These are phyloP conservation scores for Eremobia ochroleuca DNA, from an alignment of 2,888 invertebrate genomes.

Conservation along the genomic window DNA sequence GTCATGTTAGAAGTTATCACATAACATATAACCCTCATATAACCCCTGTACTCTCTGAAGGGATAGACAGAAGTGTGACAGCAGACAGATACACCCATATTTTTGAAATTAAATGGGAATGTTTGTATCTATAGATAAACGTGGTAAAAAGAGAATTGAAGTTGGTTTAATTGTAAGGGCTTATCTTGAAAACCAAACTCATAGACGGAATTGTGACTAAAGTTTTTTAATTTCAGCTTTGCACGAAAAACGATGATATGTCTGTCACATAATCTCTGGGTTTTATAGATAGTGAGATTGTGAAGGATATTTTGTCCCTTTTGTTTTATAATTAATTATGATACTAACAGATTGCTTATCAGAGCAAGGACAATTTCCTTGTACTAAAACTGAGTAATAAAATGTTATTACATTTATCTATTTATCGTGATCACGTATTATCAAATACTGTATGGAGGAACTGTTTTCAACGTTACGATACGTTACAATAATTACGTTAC, in stretches of 20 bases:
- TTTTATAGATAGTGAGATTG: neutral
- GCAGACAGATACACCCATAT: neutral
- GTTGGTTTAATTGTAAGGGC: constrained; percentile 13
- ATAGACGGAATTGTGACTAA: neutral
- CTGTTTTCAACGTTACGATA: constrained; percentile 9
- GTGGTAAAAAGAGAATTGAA: neutral
- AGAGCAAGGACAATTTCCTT: constrained; percentile 2
- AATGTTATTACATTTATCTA: constrained; percentile 30
- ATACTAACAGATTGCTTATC: constrained; percentile 28
- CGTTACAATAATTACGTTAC: too few relatives aligned
- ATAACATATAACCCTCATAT: neutral
- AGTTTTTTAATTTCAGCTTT: neutral
- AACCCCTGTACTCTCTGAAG: neutral
- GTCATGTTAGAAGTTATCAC: neutral
- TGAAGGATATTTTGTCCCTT: neutral
- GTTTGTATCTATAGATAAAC: neutral
- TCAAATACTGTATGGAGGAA: constrained; percentile 20
- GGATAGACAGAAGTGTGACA: neutral
- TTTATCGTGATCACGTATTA: constrained; percentile 27
- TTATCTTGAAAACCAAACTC: constrained; percentile 5
- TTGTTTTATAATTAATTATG: constrained; percentile 4
- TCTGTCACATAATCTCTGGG: neutral
- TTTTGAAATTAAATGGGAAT: neutral
- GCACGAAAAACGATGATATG: neutral
- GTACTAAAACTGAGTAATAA: constrained; percentile 16